A percentile compares a stretch with the other conserved stretches of the same genome.
phyloP scores from a whole-genome alignment of 2,113 vertebrate genomes.

The Noturus placidus region DNA sequence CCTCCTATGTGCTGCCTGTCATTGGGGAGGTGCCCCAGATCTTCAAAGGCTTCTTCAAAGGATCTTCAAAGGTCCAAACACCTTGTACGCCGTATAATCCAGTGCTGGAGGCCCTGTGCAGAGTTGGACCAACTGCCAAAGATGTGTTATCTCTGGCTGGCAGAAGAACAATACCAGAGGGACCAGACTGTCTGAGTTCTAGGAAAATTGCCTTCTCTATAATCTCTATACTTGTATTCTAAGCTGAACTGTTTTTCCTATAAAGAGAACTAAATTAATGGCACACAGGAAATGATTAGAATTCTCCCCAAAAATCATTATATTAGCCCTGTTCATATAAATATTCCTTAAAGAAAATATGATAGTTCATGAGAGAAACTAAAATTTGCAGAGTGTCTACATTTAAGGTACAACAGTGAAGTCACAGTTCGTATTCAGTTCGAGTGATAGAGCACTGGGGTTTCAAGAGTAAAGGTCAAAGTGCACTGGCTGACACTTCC shows the following conservation, averaged over 20 bases:
- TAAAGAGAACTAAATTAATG: neutral
- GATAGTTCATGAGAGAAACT: neutral
- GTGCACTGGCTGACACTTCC: conserved; percentile 54
- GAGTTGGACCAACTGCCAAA: neutral
- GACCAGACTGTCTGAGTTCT: neutral
- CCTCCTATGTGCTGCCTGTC: neutral
- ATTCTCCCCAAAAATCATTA: neutral
- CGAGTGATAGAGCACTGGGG: conserved; percentile 47
- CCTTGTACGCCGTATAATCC: neutral
- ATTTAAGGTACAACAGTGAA: conserved; percentile 26
- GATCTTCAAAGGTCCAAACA: too few species aligned
- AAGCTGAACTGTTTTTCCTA: neutral
- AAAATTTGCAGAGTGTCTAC: neutral
- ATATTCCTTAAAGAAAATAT: neutral
- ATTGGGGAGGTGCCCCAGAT: neutral
- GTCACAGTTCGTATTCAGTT: conserved; percentile 76
- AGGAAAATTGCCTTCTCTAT: neutral
- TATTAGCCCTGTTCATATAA: neutral
- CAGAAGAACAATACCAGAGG: neutral
- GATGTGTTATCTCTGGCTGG: conserved; percentile 1
- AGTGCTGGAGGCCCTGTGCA: conserved; percentile 2
- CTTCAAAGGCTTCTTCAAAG: neutral
- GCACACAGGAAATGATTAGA: neutral
- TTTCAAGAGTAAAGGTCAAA: neutral
- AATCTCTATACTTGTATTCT: neutral